Conservation (phyloP, 2,888 invertebrate genomes). For the Lithophane ornitopus region DNA sequence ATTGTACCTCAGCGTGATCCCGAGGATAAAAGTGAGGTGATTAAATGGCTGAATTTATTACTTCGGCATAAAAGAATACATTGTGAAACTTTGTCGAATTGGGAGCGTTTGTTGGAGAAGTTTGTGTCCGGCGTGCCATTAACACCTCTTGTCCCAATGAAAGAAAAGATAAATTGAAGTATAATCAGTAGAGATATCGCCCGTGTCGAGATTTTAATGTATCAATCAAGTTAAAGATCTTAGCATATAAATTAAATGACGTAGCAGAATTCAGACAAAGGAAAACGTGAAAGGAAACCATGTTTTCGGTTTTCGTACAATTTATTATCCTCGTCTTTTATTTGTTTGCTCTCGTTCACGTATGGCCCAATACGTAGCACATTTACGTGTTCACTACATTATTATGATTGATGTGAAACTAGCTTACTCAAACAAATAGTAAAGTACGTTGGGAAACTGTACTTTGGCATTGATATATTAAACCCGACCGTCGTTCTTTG, state of each 20-base stretch:
- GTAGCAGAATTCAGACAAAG: constrained; percentile 12
- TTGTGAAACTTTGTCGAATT: constrained; percentile 39
- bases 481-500: constrained; percentile 19
- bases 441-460: constrained; percentile 49
- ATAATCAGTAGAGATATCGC: constrained; percentile 16
- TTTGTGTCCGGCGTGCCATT: constrained; percentile 6
- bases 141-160: constrained; percentile 8
- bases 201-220: constrained; percentile 24
- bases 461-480: constrained; percentile 59
- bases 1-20: constrained; percentile 46
- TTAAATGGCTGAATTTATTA: constrained; percentile 37
- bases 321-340: constrained; percentile 26
- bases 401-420: constrained; percentile 62
- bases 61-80: constrained; percentile 7
- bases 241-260: not conserved
- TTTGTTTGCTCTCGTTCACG: constrained; percentile 46
- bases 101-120: constrained; percentile 14
- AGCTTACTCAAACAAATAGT: constrained; percentile 60
- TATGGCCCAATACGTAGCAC: constrained; percentile 39
- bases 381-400: constrained; percentile 59
- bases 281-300: constrained; percentile 22
- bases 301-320: constrained; percentile 10
- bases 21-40: constrained; percentile 48
- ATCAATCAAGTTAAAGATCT: constrained; percentile 23
- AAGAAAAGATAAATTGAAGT: constrained; percentile 16